These are phyloP conservation scores for Aspidiotus rigidus DNA, from an alignment of 2,888 invertebrate genomes.

Conservation along the genomic window DNA sequence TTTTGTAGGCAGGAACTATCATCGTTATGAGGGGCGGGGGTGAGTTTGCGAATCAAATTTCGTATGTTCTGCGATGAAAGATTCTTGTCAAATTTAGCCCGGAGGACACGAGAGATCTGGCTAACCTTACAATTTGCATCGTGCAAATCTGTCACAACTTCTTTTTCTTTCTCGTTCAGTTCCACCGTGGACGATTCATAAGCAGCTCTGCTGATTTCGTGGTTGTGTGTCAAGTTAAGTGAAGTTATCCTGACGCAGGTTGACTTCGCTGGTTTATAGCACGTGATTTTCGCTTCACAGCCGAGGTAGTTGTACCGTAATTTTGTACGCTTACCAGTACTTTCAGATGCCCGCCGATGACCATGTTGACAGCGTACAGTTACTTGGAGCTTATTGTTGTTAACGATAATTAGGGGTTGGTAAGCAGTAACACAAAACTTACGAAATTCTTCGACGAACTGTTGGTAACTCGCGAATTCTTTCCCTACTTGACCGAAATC, in stretches of 20 bases:
- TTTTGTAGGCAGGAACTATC: no score
- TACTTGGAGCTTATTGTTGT: no score
- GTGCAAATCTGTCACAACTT: no score
- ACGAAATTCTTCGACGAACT: neutral
- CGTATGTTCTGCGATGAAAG: neutral
- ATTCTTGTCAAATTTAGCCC: neutral
- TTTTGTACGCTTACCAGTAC: neutral
- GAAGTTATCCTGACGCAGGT: no score
- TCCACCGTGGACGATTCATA: no score
- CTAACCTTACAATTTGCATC: neutral
- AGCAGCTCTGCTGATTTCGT: no score
- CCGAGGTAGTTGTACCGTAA: neutral
- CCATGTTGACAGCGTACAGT: no score
- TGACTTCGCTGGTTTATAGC: neutral
- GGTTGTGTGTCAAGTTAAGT: no score
- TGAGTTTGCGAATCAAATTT: neutral
- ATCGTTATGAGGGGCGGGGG: no score
- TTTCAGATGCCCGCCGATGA: no score
- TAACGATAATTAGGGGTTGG: neutral
- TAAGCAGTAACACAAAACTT: neutral
- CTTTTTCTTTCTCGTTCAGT: no score
- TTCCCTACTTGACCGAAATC: neutral
- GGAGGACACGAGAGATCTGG: neutral
- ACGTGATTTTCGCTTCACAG: neutral
- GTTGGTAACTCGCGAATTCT: neutral